Percentiles rank a stretch among this genome's conserved stretches.
Conservation (phyloP, 2,797 vertebrate species). For the Uromys caudimaculatus region DNA sequence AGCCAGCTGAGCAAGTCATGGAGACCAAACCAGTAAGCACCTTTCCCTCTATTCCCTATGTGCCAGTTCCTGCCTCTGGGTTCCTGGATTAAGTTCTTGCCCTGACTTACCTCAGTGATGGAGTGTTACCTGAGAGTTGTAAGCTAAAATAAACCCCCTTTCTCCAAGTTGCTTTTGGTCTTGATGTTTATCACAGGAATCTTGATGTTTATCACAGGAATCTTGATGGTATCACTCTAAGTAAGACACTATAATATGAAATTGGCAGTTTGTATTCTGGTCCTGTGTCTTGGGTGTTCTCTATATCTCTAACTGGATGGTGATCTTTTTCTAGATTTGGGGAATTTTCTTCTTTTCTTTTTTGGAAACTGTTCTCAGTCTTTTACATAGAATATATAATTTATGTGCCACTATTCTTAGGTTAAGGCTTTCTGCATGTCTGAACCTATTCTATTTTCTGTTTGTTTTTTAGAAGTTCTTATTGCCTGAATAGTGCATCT, state of each 20-base stretch:
- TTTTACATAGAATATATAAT: neutral
- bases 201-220: neutral
- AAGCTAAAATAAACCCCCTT: neutral
- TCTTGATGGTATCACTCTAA: too few relatives aligned
- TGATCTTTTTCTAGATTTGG: neutral
- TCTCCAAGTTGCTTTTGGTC: neutral
- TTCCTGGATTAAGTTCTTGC: neutral
- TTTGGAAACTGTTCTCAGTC: neutral
- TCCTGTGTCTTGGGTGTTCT: neutral
- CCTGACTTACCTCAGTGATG: neutral
- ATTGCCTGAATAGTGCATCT: too few relatives aligned
- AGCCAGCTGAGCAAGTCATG: neutral
- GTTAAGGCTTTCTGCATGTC: too few relatives aligned
- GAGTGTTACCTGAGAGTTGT: neutral
- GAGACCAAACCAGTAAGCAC: neutral
- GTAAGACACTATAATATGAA: neutral
- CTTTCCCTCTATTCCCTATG: neutral
- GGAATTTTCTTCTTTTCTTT: neutral
- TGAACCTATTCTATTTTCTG: too few relatives aligned
- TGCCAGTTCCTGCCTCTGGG: neutral
- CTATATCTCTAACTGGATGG: neutral
- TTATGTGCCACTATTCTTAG: too few relatives aligned
- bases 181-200: neutral
- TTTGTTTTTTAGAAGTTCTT: too few relatives aligned
- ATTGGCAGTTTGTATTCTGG: neutral